Evolutionary conservation across 2,797 vertebrate species (phyloP), one percentile per base, ranked within the genome.

Genomic region (Aeoliscus strigatus): DNA sequence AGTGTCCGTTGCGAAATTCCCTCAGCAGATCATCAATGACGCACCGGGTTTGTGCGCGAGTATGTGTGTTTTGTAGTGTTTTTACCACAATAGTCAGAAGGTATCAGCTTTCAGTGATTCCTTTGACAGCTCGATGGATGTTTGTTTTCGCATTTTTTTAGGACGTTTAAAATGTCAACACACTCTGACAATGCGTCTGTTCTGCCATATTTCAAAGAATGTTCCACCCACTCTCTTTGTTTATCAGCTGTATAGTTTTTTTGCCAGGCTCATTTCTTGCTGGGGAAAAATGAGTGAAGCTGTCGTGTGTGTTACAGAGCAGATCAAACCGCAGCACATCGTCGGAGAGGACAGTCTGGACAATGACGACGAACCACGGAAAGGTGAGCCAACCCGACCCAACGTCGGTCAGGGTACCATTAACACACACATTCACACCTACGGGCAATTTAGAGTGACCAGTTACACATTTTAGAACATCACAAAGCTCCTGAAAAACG

Each of bases 301-400:
- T 34, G 9, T 47, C 9, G 29, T 40, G 2, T 55, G 11, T 72
- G 62, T 79, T 73, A 66, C 90, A 97, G 96, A 94, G 79, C 93
- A 95, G 57, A 90, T 98, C 54, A 93, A 92, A 53, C 87, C 91
- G 1, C 89, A 91, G 60, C 93, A 97, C 64, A 91, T 98, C n/a
- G 86, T 96, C 4, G 91, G 92, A 60, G 90, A 91, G 0, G 93
- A 97, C 64, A 91, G 86, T 41, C 77, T 89, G 6, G 96, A 98
- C 47, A 93, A 91, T 23, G 94, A 98, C 1, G 93, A 97, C 6
- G 92, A 94, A 45, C 85, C 86, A 3, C 88, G 81, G 2, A 92
- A 93, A 93, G 91, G 95, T 97, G 84, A 91, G 79, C 42, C 11
- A 1, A 49, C 14, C n/a, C n/a, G n/a, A n/a, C n/a, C n/a, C n/a